Base-by-base conservation (phyloP, 1,140 invertebrate genomes). In the Tetramorium parvispinum region DNA sequence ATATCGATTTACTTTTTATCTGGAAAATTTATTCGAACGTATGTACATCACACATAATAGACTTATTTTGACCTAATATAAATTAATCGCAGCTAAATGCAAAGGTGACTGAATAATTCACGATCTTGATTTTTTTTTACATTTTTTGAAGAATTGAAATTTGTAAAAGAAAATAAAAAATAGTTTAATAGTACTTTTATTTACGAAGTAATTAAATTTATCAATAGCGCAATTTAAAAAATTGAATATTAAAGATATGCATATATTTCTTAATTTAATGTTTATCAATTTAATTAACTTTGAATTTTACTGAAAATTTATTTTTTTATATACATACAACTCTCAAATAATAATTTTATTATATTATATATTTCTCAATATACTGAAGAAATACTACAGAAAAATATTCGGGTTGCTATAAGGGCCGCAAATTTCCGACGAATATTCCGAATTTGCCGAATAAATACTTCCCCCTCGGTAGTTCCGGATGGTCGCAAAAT, bases 1-100 rank as follows among this genome's bases (percentile, higher is more conserved):
- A 70, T 55, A 24, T 82, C 66, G 24, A 73, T 59, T 71, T 46
- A 70, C 66, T 82, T 71, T 70, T 61, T 57, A 53, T 46, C 37
- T 73, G 24, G 8, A 59, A 53, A 82, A 71, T 43, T 71, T 59
- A 40, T 70, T 10, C 4, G 8, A 51, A 49, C 24, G 21, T 32
- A 32, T 32, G 32, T n/a, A 40, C 18, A 21, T 79, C 32, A 63
- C 27, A 5, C 49, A 18, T 57, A 40, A 51, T 21, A 65, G 10
- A 53, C 32, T 66, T 11, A 24, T 55, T 46, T 40, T 61, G 16
- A 43, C 6, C 10, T 55, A 57, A 55, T 27, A 55, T 6, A 21
- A 81, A 27, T 21, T 55, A 16, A 66, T 51, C 27, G 3, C 27
- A 37, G 3, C 1, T 21, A 7, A 51, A 51, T 37, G 18, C 11